Evolutionary conservation across 2,113 vertebrate genomes (phyloP).

Genomic region (Erinaceus europaeus): DNA sequence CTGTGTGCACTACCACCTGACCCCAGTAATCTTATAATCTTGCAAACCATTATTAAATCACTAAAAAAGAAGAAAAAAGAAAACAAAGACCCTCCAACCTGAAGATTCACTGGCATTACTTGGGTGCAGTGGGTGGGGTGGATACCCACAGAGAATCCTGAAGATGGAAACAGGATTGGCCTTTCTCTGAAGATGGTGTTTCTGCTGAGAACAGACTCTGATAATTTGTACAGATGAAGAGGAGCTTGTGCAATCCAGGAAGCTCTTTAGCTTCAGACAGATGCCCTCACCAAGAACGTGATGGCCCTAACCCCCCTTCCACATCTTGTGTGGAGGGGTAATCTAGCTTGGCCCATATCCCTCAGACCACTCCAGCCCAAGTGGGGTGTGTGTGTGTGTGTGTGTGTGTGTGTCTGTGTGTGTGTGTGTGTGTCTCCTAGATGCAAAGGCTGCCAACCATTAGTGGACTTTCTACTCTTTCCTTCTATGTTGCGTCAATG

Average conservation of each 20-base stretch:
- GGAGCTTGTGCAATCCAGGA: not conserved
- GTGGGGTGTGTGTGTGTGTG: too few species aligned
- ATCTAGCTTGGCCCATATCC: not conserved
- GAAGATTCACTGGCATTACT: not conserved
- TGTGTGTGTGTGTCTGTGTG: too few species aligned
- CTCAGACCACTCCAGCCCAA: too few species aligned
- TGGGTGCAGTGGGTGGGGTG: not conserved
- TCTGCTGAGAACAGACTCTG: not conserved
- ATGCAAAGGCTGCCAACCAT: too few species aligned
- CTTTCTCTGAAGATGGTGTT: not conserved
- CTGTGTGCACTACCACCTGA: too few species aligned
- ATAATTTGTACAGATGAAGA: not conserved
- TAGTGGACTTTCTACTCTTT: not conserved
- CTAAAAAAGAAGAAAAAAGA: too few species aligned
- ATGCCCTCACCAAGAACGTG: rapidly evolving
- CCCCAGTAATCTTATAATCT: too few species aligned
- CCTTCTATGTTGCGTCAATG: not conserved
- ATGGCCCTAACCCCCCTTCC: not conserved
- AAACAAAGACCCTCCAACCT: not conserved
- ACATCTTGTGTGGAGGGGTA: not conserved
- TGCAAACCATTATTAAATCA: too few species aligned
- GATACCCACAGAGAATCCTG: not conserved
- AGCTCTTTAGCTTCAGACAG: not conserved
- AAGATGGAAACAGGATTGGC: not conserved
- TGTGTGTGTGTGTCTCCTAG: too few species aligned